Evolutionary conservation across 2,888 invertebrate species (phyloP).

Genomic region (Morpho deidamia): DNA sequence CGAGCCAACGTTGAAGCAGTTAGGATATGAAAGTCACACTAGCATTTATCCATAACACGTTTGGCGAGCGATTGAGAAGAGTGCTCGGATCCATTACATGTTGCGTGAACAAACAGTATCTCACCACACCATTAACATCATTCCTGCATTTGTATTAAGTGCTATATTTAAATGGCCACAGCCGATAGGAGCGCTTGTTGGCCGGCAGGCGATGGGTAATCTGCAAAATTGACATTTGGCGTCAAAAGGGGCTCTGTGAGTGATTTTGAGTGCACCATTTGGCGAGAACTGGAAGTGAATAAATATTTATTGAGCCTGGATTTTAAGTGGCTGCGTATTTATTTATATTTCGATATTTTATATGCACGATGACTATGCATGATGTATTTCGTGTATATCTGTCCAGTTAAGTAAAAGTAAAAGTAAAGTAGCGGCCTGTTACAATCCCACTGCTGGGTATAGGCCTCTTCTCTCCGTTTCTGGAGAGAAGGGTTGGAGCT

Average conservation of each 20-base stretch:
- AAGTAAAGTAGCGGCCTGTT: too few relatives aligned
- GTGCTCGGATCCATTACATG: slow-evolving; percentile 64
- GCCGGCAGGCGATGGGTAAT: slow-evolving; percentile 50
- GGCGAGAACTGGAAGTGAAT: slow-evolving; percentile 46
- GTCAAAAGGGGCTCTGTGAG: slow-evolving; percentile 54
- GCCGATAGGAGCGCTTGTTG: slow-evolving; percentile 37
- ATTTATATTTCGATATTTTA: slow-evolving; percentile 24
- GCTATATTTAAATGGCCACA: slow-evolving; percentile 28
- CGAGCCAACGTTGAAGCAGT: slow-evolving; percentile 20
- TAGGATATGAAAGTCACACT: slow-evolving; percentile 56
- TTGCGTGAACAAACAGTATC: slow-evolving; percentile 53
- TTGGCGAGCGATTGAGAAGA: slow-evolving; percentile 64
- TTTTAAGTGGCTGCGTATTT: slow-evolving; percentile 42
- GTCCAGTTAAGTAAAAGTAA: background rate
- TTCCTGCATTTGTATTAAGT: slow-evolving; percentile 38
- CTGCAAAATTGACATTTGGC: slow-evolving; percentile 67
- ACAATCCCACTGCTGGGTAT: too few relatives aligned
- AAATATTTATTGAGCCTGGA: slow-evolving; percentile 56
- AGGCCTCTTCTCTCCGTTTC: too few relatives aligned
- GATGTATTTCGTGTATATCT: background rate
- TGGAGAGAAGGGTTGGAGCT: too few relatives aligned
- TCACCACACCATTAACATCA: slow-evolving; percentile 44
- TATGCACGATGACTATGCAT: slow-evolving; percentile 8
- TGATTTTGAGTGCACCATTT: slow-evolving; percentile 53
- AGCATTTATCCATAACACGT: slow-evolving; percentile 67